Base-by-base conservation (phyloP, 2,797 vertebrate species). In the Cynopterus sphinx region DNA sequence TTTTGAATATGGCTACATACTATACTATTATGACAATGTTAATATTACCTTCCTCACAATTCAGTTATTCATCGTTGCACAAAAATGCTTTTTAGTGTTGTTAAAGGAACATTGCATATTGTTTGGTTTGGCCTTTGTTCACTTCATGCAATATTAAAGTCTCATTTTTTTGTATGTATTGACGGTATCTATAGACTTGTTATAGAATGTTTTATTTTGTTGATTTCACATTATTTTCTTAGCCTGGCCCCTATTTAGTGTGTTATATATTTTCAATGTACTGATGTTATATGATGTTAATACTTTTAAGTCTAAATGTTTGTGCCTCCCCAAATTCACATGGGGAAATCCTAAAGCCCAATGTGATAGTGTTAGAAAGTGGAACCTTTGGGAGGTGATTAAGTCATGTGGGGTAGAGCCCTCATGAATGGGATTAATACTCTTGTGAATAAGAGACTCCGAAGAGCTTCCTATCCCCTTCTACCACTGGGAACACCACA, bases 131-230 rank as follows among this genome's bases (percentile, higher is more conserved):
- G 43, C 9, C 22, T 73, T 78, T 86, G n/a, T 83, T 85, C 67
- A 73, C n/a, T 84, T 75, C 33, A 57, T 43, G 12, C 21, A 55
- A 12, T 83, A 84, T 91, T 81, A 36, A 2, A 67, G 13, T 65
- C 55, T 63, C 22, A 41, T 49, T 26, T 59, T 57, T 87, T 63
- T 16, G 49, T 88, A 39, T 83, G 6, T 63, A 26, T 73, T 87
- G 43, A 36, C 31, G 51, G 3, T 63, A 55, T 91, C 36, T 89
- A 4, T 68, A 84, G 57, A 61, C 5, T 53, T 74, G 19, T 89
- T 89, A 71, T 15, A 74, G 28, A 59, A 92, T 3, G 28, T 78
- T 86, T 89, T 70, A 65, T 94, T 78, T 92, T 86, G 43, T 53
- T 89, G 53, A 84, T 75, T 87, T 84, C 51, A 43, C 26, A n/a